These are phyloP conservation scores for Apamea anceps DNA, from an alignment of 2,888 invertebrate genomes.

Conservation along the genomic window DNA sequence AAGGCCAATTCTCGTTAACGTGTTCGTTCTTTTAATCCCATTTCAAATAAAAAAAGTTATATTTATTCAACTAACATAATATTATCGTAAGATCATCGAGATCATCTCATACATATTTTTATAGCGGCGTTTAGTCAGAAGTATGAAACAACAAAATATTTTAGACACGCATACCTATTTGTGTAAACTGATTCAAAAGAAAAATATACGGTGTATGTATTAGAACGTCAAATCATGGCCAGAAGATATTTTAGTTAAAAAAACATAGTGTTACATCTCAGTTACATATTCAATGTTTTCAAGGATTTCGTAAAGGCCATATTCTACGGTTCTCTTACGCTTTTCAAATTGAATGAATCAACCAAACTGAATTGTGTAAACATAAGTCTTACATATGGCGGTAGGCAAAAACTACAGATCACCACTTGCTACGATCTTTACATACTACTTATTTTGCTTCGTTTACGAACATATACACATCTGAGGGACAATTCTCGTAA, in stretches of 20 bases:
- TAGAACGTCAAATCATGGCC: conserved; percentile 17
- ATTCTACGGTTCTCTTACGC: not conserved
- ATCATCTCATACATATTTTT: conserved; percentile 43
- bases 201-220: conserved; percentile 47
- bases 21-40: conserved; percentile 14
- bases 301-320: not conserved
- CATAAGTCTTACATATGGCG: not conserved
- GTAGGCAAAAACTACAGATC: not conserved
- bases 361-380: conserved; percentile 2
- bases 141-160: conserved; percentile 33
- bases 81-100: conserved; percentile 44
- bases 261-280: conserved; percentile 27
- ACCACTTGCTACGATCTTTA: too few relatives aligned
- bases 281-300: conserved; percentile 10
- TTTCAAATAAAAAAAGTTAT: conserved; percentile 35
- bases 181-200: conserved; percentile 39
- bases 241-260: conserved; percentile 41
- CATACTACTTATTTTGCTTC: not conserved
- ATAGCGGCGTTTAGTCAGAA: conserved; percentile 43
- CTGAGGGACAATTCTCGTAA: too few relatives aligned
- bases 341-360: not conserved
- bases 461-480: not conserved
- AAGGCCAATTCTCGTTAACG: too few relatives aligned
- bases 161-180: conserved; percentile 40
- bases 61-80: conserved; percentile 27